phyloP scores from a whole-genome alignment of 2,797 vertebrate species.

The Fratercula arctica region DNA sequence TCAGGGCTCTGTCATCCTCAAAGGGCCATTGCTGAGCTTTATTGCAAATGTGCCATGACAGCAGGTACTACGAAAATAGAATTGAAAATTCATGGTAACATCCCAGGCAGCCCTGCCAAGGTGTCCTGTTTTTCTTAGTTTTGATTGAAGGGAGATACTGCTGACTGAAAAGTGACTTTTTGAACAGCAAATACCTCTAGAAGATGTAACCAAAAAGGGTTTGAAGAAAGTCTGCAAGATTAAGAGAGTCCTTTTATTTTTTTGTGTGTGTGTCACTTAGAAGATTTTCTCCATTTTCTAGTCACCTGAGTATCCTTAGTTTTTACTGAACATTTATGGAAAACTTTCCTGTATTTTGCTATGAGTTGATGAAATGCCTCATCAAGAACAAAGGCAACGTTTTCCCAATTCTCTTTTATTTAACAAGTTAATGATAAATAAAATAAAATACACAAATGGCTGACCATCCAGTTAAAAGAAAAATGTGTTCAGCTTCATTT shows the following conservation, averaged over 20 bases:
- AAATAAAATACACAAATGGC: conserved; percentile 55
- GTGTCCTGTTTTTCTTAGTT: background rate
- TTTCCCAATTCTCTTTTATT: conserved; percentile 32
- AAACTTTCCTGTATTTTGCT: background rate
- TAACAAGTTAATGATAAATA: conserved; percentile 51
- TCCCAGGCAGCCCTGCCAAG: background rate
- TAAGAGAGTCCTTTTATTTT: background rate
- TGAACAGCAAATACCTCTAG: background rate
- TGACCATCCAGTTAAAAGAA: conserved; percentile 41
- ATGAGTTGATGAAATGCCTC: background rate
- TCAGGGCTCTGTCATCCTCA: rapidly evolving
- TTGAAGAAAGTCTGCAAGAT: background rate
- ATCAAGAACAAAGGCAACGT: background rate
- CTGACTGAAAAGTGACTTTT: background rate
- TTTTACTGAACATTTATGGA: background rate
- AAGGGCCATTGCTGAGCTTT: background rate
- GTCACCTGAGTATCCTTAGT: background rate
- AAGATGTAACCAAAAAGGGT: background rate
- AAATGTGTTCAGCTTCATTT: conserved; percentile 66
- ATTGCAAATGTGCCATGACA: background rate
- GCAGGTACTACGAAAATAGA: background rate
- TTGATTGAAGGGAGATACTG: background rate
- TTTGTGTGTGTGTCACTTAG: background rate
- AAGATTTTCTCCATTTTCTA: background rate
- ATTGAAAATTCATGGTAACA: background rate